These are phyloP conservation scores for Hydroisotoma schaefferi DNA, from an alignment of 2,888 invertebrate genomes.

Conservation along the genomic window DNA sequence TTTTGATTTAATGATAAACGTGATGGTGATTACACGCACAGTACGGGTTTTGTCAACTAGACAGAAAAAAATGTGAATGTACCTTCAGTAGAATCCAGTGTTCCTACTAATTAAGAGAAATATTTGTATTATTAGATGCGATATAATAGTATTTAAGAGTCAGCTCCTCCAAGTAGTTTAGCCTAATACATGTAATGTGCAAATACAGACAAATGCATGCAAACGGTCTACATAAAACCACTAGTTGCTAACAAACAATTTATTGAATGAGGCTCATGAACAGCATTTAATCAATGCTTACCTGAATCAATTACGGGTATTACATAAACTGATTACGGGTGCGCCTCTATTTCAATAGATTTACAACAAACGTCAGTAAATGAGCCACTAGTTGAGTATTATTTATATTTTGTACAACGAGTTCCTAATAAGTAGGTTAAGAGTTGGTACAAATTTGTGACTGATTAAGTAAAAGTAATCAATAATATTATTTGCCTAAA, in stretches of 20 bases:
- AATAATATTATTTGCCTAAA: too few species aligned
- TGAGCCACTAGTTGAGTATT: not conserved
- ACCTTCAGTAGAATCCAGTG: conserved; percentile 3
- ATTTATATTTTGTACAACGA: too few species aligned
- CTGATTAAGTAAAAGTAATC: too few species aligned
- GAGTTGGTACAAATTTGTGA: too few species aligned
- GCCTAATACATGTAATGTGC: too few species aligned
- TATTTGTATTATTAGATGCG: not conserved
- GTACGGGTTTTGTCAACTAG: conserved; percentile 12
- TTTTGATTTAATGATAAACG: conserved; percentile 5
- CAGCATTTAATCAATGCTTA: conserved; percentile 10
- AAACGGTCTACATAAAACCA: too few species aligned
- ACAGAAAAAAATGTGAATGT: conserved; percentile 1
- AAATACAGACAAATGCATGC: too few species aligned
- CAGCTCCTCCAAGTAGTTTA: not conserved
- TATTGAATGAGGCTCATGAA: conserved; percentile 3
- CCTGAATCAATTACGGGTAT: conserved; percentile 18
- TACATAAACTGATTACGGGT: conserved; percentile 8
- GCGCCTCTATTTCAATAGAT: conserved; percentile 4
- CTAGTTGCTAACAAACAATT: too few species aligned
- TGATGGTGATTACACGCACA: conserved; percentile 13
- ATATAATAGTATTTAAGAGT: not conserved
- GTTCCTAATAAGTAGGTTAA: too few species aligned
- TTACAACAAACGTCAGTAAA: not conserved
- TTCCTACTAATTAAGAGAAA: not conserved